These are phyloP conservation scores for Lagopus leucura DNA, from an alignment of 2,113 vertebrate species.

Conservation along the genomic window DNA sequence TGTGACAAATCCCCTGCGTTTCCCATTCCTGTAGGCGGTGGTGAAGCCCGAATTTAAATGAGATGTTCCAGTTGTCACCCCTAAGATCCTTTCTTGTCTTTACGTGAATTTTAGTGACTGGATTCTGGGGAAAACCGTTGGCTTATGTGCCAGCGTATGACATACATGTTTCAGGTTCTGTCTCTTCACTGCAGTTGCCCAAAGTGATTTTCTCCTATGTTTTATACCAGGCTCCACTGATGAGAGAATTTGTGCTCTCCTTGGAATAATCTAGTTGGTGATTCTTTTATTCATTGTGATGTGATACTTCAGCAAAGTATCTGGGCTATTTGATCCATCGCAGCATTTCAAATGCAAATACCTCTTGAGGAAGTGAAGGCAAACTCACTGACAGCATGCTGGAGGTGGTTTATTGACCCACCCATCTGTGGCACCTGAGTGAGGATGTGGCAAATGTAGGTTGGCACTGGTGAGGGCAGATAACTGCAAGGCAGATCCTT, in stretches of 20 bases:
- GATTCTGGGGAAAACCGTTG: fast-evolving
- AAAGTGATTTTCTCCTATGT: background rate
- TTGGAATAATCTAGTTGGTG: background rate
- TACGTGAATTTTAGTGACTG: background rate
- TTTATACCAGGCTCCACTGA: background rate
- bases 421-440: background rate
- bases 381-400: background rate
- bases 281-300: conserved; percentile 34
- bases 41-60: background rate
- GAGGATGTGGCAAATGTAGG: fast-evolving
- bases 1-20: background rate
- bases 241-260: background rate
- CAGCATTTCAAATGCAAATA: conserved; percentile 26
- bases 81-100: no score
- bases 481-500: background rate
- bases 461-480: background rate
- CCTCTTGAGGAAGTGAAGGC: background rate
- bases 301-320: background rate
- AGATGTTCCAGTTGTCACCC: fast-evolving
- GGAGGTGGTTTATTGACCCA: background rate
- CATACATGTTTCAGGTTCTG: fast-evolving
- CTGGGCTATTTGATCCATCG: conserved; percentile 14
- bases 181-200: background rate
- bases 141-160: no score
- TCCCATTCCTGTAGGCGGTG: background rate